A percentile compares a stretch with the other conserved stretches of the same genome.
Evolutionary conservation across 2,888 invertebrate species (phyloP).

Genomic region (Calliscelio sp.): DNA sequence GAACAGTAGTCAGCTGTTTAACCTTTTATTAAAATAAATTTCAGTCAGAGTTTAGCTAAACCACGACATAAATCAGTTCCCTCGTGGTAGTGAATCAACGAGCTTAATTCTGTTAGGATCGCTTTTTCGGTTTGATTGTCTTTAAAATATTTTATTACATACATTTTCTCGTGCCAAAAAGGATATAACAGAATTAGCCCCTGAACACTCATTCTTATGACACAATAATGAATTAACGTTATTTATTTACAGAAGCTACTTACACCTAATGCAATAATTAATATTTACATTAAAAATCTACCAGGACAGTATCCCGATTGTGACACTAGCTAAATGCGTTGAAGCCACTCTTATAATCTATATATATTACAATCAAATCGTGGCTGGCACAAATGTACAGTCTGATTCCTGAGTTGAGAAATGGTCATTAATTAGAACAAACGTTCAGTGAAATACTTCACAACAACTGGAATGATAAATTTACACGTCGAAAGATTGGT

Average conservation of each 20-base stretch:
- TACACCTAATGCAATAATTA: constrained; percentile 58
- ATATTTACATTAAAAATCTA: constrained; percentile 60
- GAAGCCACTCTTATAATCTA: constrained; percentile 56
- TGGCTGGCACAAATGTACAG: constrained; percentile 68
- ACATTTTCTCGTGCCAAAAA: constrained; percentile 31
- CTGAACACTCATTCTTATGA: constrained; percentile 46
- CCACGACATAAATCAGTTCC: constrained; percentile 69
- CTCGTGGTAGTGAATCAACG: constrained; percentile 57
- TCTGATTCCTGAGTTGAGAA: constrained; percentile 66
- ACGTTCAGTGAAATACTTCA: constrained; percentile 43
- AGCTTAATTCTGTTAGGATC: constrained; percentile 20
- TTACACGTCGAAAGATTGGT: constrained; percentile 4
- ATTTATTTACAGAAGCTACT: constrained; percentile 70
- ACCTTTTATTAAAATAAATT: constrained; percentile 46
- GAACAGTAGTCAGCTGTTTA: constrained; percentile 37
- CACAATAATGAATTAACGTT: constrained; percentile 57
- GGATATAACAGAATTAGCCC: constrained; percentile 19
- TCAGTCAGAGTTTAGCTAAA: constrained; percentile 67
- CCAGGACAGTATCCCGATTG: constrained; percentile 38
- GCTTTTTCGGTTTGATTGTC: constrained; percentile 15
- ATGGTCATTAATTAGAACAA: constrained; percentile 42
- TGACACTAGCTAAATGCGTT: constrained; percentile 54
- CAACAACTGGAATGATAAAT: constrained; percentile 6
- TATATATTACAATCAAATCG: constrained; percentile 60
- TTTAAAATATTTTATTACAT: constrained; percentile 51